phyloP scores from a whole-genome alignment of 1,140 invertebrate species.

The Nephila pilipes region DNA sequence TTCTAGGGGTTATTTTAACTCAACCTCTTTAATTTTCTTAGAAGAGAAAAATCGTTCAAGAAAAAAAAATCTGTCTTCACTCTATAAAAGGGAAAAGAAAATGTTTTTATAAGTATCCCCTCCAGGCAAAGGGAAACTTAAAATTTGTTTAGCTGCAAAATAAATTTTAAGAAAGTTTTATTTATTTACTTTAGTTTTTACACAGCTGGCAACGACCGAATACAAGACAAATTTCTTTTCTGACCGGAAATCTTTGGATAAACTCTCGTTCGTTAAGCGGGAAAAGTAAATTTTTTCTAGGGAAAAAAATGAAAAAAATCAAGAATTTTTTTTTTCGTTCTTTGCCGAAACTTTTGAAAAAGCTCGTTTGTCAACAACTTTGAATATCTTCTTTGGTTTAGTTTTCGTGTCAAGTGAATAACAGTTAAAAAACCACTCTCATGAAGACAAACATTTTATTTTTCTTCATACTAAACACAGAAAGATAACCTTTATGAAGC shows the following conservation, averaged over 20 bases:
- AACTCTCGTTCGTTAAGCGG: neutral
- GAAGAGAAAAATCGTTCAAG: neutral
- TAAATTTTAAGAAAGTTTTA: neutral
- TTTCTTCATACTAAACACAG: too few species aligned
- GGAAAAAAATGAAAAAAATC: neutral
- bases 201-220: neutral
- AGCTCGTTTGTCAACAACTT: constrained; percentile 16
- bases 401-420: neutral
- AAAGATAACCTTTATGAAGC: neutral
- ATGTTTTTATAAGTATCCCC: neutral
- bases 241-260: neutral
- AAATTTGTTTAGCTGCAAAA: neutral
- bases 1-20: too few species aligned
- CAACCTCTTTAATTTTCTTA: neutral
- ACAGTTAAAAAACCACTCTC: neutral
- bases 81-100: neutral
- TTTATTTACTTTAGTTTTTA: neutral
- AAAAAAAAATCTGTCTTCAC: neutral
- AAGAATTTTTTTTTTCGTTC: neutral
- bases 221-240: neutral
- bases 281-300: neutral
- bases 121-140: neutral
- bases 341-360: neutral
- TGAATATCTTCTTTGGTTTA: neutral
- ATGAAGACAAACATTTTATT: too few species aligned